phyloP scores from a whole-genome alignment of 2,888 invertebrate species.

The Copidosoma aretas region DNA sequence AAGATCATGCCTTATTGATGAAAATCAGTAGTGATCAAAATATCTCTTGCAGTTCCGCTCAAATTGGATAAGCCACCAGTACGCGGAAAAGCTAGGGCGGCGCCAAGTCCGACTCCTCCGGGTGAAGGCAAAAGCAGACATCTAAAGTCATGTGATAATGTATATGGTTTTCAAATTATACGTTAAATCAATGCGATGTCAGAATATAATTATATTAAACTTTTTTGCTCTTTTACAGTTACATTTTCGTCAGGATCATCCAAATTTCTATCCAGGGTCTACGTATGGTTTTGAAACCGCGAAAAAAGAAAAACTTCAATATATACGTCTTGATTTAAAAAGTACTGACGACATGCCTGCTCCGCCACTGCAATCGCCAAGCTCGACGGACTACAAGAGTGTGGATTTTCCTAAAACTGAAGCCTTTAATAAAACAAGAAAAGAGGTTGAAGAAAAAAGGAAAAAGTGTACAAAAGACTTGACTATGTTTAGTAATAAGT shows the following conservation, averaged over 20 bases:
- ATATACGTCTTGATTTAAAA: slow-evolving; percentile 82
- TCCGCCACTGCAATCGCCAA: slow-evolving; percentile 60
- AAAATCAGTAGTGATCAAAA: not conserved
- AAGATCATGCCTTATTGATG: too few relatives aligned
- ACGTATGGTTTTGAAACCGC: too few relatives aligned
- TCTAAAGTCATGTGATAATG: not conserved
- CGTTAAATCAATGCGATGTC: slow-evolving; percentile 43
- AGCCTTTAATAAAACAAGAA: slow-evolving; percentile 86
- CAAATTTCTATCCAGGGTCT: too few relatives aligned
- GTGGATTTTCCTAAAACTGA: slow-evolving; percentile 94
- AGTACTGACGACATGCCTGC: slow-evolving; percentile 62
- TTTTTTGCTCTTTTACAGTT: too few relatives aligned
- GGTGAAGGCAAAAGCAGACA: slow-evolving; percentile 60
- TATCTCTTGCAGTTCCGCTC: slow-evolving; percentile 50
- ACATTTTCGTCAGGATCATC: too few relatives aligned
- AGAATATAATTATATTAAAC: too few relatives aligned
- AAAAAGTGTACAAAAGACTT: slow-evolving; percentile 61
- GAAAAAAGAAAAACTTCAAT: slow-evolving; percentile 67
- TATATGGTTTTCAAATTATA: slow-evolving; percentile 27
- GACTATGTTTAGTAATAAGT: too few relatives aligned
- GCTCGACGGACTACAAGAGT: slow-evolving; percentile 80
- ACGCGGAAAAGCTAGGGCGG: slow-evolving; percentile 63
- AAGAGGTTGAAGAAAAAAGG: slow-evolving; percentile 77
- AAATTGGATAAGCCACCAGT: slow-evolving; percentile 62
- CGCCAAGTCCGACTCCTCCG: slow-evolving; percentile 66